Evolutionary conservation across 2,113 vertebrate genomes (phyloP), one percentile per base, ranked within the genome.

Genomic region (Clarias magur): DNA sequence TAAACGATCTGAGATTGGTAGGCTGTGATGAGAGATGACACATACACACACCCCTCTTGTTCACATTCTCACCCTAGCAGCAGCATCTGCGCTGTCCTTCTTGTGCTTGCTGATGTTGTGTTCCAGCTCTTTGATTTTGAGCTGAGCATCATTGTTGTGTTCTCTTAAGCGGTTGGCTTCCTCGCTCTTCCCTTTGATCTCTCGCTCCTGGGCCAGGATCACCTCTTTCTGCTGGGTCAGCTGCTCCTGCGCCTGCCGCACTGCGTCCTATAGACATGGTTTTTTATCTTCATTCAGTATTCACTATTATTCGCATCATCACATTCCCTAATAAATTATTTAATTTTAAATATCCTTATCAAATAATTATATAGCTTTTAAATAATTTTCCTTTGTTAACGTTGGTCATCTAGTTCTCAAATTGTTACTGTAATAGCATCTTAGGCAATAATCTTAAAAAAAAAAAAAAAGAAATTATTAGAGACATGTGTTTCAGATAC

Each of bases 71-170:
- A 97, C 98, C 96, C 95, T 97, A 7, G 93, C 92, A 73, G 95
- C 91, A 80, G 97, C 96, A 0, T 97, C 97, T 85, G 96, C 93
- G 57, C 93, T 91, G 79, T 98, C 96, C 80, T 96, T 94, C 86
- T 96, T 94, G 90, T 95, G 95, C 83, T 96, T 98, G 87, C 4
- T 96, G 78, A 99, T 97, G 76, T 94, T 94, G 89, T 99, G 96
- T 5, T 98, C 96, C 68, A 97, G 89, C 82, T 96, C 95, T 92
- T 98, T 97, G 90, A 98, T 90, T 92, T 97, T 96, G 86, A 99
- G 94, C 79, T 97, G 96, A 10, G 94, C 93, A 23, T 97, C 96
- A 78, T 98, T 98, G 88, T 92, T 97, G 89, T 96, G 92, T 85
- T 97, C 95, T 80, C 92, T 93, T 25, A 96, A 92, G 73, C 95